phyloP scores from a whole-genome alignment of 2,797 vertebrate species.

The Rhinogobio ventralis region DNA sequence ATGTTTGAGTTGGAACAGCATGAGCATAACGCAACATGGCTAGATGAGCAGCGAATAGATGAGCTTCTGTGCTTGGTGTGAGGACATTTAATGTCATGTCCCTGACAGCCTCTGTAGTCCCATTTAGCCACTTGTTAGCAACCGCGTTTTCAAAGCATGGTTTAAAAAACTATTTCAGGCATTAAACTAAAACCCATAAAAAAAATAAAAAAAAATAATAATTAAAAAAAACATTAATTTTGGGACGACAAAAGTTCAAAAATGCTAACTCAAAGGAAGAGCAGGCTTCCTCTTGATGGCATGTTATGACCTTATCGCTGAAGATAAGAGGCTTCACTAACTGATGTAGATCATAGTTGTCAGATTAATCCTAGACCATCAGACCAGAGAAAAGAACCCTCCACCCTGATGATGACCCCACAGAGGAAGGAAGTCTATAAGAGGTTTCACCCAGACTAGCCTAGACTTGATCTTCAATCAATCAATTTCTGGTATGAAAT shows the following conservation, averaged over 20 bases:
- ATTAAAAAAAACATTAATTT: neutral
- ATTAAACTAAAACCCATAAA: neutral
- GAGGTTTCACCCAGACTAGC: slow-evolving; percentile 50
- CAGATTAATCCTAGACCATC: slow-evolving; percentile 54
- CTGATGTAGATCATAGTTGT: slow-evolving; percentile 41
- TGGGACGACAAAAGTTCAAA: neutral
- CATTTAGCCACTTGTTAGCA: neutral
- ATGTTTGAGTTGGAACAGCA: neutral
- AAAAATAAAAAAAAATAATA: too few species aligned
- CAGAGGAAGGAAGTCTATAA: slow-evolving; percentile 65
- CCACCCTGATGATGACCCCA: slow-evolving; percentile 66
- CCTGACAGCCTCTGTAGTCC: neutral
- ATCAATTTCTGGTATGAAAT: neutral
- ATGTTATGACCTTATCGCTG: slow-evolving; percentile 32
- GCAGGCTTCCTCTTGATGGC: neutral
- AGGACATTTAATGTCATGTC: neutral
- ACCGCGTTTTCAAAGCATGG: neutral
- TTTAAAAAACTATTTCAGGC: neutral
- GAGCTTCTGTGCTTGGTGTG: neutral
- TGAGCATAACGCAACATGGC: neutral
- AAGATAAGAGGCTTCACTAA: slow-evolving; percentile 30
- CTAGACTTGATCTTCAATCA: slow-evolving; percentile 48
- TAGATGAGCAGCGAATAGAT: neutral
- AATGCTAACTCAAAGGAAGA: neutral
- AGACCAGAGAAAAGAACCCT: slow-evolving; percentile 50